These are phyloP conservation scores for Cyprinella venusta DNA, from an alignment of 2,797 vertebrate genomes.

Conservation along the genomic window DNA sequence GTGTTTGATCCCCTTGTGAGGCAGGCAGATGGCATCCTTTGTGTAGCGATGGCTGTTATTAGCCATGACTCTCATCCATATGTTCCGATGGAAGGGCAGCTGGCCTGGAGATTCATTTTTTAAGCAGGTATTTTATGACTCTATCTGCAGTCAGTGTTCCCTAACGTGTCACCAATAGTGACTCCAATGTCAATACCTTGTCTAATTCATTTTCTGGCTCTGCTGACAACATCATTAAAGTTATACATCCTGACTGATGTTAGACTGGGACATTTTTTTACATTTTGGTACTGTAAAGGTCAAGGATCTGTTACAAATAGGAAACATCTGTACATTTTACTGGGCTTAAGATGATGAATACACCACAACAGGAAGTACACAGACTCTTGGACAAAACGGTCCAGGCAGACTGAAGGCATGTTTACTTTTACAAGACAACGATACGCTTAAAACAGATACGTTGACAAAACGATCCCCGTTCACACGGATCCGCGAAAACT, in stretches of 20 bases:
- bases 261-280: conserved; percentile 12
- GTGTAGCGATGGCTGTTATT: conserved; percentile 61
- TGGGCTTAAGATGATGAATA: conserved; percentile 30
- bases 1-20: conserved; percentile 54
- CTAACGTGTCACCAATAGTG: conserved; percentile 1
- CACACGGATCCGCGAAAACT: too few relatives aligned
- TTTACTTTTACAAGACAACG: too few relatives aligned
- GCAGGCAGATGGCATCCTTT: conserved; percentile 61
- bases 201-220: conserved; percentile 40
- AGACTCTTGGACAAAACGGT: background rate
- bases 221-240: conserved; percentile 32
- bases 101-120: conserved; percentile 58
- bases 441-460: too few relatives aligned
- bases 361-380: conserved; percentile 15
- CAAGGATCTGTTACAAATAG: conserved; percentile 33
- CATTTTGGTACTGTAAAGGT: conserved; percentile 31
- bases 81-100: conserved; percentile 58
- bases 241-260: conserved; percentile 7
- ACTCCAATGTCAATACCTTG: conserved; percentile 23
- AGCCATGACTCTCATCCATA: conserved; percentile 63
- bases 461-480: too few relatives aligned
- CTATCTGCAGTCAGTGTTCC: conserved; percentile 42
- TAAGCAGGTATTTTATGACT: conserved; percentile 56
- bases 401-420: background rate
- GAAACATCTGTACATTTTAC: conserved; percentile 37